Evolutionary conservation across 2,797 vertebrate genomes (phyloP), one percentile per base, ranked within the genome.

Genomic region (Ctenochaetus hawaiiensis): DNA sequence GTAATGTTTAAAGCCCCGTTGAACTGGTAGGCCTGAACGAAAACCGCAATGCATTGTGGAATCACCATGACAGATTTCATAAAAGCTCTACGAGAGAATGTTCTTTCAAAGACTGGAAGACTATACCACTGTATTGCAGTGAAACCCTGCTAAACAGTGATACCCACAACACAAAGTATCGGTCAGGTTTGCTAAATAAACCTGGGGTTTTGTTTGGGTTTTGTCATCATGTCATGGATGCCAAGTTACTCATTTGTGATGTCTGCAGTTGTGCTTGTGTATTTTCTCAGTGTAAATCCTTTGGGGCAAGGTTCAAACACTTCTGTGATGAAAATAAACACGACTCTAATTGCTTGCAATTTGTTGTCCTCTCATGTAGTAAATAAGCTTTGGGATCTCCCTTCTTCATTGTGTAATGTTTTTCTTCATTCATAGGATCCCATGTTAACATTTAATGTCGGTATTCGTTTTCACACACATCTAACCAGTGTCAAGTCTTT

Each of bases 211-310:
- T 92, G 89, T 93, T 93, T 92, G 82, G 90, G 86, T 91, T 91
- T 87, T 88, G 72, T 82, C 85, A 75, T 77, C 54, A 54, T 78
- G 63, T 85, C 81, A 86, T 49, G 5, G 80, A 89, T 88, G 81
- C 88, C 88, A 87, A 84, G 78, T 92, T 87, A 86, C 87, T 93
- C 89, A 91, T 94, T 92, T 95, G 94, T 94, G 87, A 94, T 94
- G 94, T 94, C 93, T 94, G 88, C 82, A 89, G 81, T 88, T 89
- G 80, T 84, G 84, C 85, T 86, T 93, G 86, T 88, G 89, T 93
- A 91, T 93, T 92, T 92, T 87, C 78, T 77, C 75, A 86, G 89
- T 86, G 88, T 90, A 80, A 92, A 87, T 91, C 75, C 75, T 69
- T 75, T 67, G 72, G 80, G 68, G 73, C 72, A 78, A 71, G 58